Conservation (phyloP, 2,113 vertebrate genomes). For the Hiodon tergisus region DNA sequence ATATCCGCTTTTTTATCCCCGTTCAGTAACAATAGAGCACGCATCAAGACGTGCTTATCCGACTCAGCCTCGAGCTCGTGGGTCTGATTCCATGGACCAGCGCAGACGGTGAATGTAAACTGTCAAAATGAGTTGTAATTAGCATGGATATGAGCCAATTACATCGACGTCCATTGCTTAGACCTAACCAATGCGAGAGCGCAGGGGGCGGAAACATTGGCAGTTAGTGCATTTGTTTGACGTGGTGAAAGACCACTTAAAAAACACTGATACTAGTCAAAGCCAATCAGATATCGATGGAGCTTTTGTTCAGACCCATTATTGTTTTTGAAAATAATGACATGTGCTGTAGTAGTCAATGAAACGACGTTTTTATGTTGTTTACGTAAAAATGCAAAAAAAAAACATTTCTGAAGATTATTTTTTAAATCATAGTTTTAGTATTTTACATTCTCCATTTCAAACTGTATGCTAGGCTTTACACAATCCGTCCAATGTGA, state of each 20-base stretch:
- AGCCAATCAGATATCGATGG: slow-evolving; percentile 4
- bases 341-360: too few relatives aligned
- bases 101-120: not conserved
- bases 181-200: not conserved
- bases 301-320: not conserved
- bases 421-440: too few relatives aligned
- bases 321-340: too few relatives aligned
- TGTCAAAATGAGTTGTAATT: slow-evolving; percentile 22
- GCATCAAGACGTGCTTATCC: slow-evolving; percentile 19
- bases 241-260: slow-evolving; percentile 10
- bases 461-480: too few relatives aligned
- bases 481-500: too few relatives aligned
- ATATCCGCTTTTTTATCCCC: slow-evolving; percentile 18
- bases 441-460: too few relatives aligned
- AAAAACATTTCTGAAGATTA: too few relatives aligned
- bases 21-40: slow-evolving; percentile 25
- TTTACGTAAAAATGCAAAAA: too few relatives aligned
- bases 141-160: slow-evolving; percentile 32
- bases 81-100: not conserved
- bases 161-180: not conserved
- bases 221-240: not conserved
- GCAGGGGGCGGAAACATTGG: slow-evolving; percentile 14
- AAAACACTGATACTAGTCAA: not conserved
- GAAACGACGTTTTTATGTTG: too few relatives aligned
- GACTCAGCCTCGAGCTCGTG: slow-evolving; percentile 7